phyloP scores from a whole-genome alignment of 2,797 vertebrate genomes.

The Phoebastria nigripes region DNA sequence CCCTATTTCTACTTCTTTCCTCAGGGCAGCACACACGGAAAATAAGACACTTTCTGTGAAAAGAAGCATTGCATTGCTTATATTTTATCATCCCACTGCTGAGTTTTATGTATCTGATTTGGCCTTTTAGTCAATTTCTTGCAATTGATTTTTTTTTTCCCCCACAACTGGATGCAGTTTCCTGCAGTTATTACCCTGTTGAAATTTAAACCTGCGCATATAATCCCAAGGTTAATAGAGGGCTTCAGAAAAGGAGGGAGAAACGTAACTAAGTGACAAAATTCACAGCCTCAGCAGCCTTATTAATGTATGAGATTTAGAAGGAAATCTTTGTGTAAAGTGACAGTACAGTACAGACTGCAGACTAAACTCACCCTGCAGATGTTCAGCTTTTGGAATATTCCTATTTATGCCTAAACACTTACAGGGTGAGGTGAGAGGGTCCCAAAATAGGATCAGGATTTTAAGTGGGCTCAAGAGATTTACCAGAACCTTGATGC shows the following conservation, averaged over 20 bases:
- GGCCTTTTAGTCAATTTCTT: neutral
- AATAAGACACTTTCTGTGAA: neutral
- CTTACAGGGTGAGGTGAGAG: neutral
- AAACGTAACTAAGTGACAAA: neutral
- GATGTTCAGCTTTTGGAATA: neutral
- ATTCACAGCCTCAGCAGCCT: neutral
- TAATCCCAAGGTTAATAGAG: constrained; percentile 13
- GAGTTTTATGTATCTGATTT: constrained; percentile 27
- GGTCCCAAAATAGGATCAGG: neutral
- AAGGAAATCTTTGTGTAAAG: neutral
- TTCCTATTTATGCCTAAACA: neutral
- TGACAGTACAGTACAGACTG: neutral
- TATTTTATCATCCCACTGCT: neutral
- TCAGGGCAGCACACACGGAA: neutral
- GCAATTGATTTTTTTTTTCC: neutral
- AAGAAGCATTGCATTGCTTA: neutral
- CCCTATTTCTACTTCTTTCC: neutral
- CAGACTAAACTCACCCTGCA: neutral
- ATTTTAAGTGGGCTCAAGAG: neutral
- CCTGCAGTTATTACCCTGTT: neutral
- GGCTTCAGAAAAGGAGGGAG: neutral
- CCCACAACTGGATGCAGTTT: neutral
- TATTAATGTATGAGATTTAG: neutral
- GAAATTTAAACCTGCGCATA: neutral
- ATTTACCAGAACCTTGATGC: neutral